A percentile compares a stretch with the other conserved stretches of the same genome.
These are phyloP conservation scores for Cladopsammia gracilis DNA, from an alignment of 64 coral and sea anemone genomes.

Conservation along the genomic window DNA sequence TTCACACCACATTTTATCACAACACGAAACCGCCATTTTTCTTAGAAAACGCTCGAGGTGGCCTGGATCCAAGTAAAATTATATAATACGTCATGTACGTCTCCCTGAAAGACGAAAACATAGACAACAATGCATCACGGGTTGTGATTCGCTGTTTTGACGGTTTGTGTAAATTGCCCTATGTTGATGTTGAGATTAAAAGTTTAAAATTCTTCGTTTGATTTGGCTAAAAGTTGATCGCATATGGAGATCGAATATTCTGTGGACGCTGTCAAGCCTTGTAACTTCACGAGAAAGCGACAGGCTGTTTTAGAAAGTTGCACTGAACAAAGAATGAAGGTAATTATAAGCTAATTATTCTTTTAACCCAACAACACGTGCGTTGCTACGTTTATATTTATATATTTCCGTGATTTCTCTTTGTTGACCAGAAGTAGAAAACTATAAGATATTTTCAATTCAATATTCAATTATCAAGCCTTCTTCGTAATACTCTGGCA, in stretches of 20 bases:
- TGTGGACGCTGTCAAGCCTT: neutral
- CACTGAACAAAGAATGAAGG: neutral
- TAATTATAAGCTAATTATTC: neutral
- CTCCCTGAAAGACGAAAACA: neutral
- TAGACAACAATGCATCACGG: neutral
- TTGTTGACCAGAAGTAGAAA: too few relatives aligned
- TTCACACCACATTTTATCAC: neutral
- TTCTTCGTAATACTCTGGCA: too few relatives aligned
- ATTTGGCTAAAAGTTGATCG: neutral
- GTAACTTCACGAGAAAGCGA: constrained; percentile 17
- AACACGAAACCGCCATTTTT: neutral
- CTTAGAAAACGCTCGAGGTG: neutral
- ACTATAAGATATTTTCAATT: too few relatives aligned
- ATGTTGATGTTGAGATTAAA: neutral
- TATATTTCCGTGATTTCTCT: too few relatives aligned
- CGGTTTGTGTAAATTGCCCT: too few relatives aligned
- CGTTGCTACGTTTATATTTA: too few relatives aligned
- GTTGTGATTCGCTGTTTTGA: neutral
- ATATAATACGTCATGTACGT: neutral
- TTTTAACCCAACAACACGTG: neutral
- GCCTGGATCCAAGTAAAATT: neutral
- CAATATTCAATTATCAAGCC: too few relatives aligned
- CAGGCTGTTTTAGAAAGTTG: constrained; percentile 1
- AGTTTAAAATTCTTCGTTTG: neutral
- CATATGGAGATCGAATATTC: neutral